Conservation (phyloP, 1,140 invertebrate genomes). For the Macrocentrus cingulum region DNA sequence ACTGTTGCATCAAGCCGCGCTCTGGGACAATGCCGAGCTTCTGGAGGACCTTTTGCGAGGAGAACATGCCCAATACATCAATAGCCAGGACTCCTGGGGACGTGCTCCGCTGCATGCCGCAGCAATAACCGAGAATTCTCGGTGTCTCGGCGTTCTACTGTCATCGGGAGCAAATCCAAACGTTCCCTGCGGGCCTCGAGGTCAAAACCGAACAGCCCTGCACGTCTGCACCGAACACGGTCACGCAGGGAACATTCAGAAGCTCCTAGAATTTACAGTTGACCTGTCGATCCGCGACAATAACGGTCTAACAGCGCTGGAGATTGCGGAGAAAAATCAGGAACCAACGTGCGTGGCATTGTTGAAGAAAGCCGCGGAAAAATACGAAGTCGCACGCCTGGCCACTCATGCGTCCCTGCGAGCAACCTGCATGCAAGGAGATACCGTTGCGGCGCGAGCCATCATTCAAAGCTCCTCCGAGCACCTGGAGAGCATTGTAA, state of each 20-base stretch:
- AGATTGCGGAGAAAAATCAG: conserved; percentile 74
- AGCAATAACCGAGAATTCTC: conserved; percentile 82
- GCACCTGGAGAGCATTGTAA: conserved; percentile 74
- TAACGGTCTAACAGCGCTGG: conserved; percentile 70
- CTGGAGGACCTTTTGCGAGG: conserved; percentile 79
- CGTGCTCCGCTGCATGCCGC: conserved; percentile 83
- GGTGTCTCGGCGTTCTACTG: conserved; percentile 74
- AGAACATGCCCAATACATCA: conserved; percentile 69
- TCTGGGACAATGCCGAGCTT: conserved; percentile 90
- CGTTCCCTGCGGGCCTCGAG: conserved; percentile 67
- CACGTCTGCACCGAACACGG: conserved; percentile 83
- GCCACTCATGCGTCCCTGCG: conserved; percentile 72
- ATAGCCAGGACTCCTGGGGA: conserved; percentile 77
- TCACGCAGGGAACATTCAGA: conserved; percentile 69
- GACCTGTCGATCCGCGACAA: conserved; percentile 67
- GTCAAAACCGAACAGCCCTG: conserved; percentile 72
- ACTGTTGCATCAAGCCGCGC: conserved; percentile 78
- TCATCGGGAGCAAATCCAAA: conserved; percentile 75
- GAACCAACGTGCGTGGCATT: conserved; percentile 69
- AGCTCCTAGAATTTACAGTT: conserved; percentile 70
- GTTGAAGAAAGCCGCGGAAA: conserved; percentile 71
- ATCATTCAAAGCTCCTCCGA: conserved; percentile 67
- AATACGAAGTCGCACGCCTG: conserved; percentile 68
- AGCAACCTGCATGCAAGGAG: conserved; percentile 71
- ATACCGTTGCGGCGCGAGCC: conserved; percentile 64